phyloP scores from a whole-genome alignment of 2,113 vertebrate genomes.

The Nycticryphes semicollaris region DNA sequence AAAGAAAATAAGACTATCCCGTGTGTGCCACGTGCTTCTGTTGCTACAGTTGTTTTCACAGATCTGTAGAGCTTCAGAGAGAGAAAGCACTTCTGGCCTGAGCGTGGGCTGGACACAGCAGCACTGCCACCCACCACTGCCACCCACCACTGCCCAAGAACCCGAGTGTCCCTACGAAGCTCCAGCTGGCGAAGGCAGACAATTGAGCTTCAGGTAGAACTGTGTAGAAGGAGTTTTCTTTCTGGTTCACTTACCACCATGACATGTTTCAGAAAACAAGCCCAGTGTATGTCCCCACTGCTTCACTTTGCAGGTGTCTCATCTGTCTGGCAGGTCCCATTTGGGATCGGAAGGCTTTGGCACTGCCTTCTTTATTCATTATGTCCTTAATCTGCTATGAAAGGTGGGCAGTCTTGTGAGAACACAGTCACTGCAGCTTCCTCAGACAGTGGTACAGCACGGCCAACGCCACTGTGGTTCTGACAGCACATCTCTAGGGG shows the following conservation, averaged over 20 bases:
- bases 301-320: background rate
- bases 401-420: background rate
- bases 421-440: background rate
- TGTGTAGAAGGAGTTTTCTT: fast-evolving
- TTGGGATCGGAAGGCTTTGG: background rate
- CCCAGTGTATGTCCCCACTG: fast-evolving
- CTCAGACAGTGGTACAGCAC: background rate
- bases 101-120: background rate
- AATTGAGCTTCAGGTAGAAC: background rate
- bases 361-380: fast-evolving
- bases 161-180: fast-evolving
- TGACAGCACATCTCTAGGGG: background rate
- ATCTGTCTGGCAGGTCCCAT: background rate
- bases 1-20: background rate
- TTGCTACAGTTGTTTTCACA: background rate
- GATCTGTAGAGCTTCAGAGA: background rate
- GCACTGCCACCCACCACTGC: background rate
- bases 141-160: fast-evolving
- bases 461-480: fast-evolving
- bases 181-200: background rate
- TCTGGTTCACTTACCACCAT: background rate
- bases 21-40: background rate
- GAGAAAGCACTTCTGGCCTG: background rate
- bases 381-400: fast-evolving
- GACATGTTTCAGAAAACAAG: background rate